These are phyloP conservation scores for Cephus pygmeus DNA, from an alignment of 2,888 invertebrate species.

Conservation along the genomic window DNA sequence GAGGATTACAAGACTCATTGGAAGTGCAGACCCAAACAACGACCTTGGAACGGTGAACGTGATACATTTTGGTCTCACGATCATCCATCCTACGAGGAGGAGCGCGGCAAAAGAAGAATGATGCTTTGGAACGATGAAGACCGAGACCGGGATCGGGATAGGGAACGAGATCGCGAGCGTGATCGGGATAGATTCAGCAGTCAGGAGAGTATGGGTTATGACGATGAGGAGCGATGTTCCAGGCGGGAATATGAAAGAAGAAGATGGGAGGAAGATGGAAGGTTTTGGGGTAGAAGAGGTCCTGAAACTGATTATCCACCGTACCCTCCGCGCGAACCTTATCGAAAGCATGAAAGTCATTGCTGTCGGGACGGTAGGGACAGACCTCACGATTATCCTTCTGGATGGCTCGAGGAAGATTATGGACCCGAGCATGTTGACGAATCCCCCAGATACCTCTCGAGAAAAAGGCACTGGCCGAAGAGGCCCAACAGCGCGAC, in stretches of 20 bases:
- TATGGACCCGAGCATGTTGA: constrained; percentile 56
- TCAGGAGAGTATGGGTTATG: constrained; percentile 64
- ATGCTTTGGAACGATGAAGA: constrained; percentile 62
- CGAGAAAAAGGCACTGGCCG: constrained; percentile 59
- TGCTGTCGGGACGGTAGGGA: constrained; percentile 55
- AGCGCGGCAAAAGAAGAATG: constrained; percentile 57
- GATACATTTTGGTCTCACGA: constrained; percentile 47
- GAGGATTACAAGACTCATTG: constrained; percentile 55
- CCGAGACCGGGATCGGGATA: constrained; percentile 60
- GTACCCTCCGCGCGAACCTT: constrained; percentile 61
- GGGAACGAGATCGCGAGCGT: constrained; percentile 60
- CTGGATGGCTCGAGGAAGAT: constrained; percentile 54
- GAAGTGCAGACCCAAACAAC: constrained; percentile 54
- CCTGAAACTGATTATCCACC: constrained; percentile 67
- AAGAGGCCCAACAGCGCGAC: constrained; percentile 63
- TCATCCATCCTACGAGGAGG: constrained; percentile 59
- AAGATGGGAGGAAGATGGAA: constrained; percentile 66
- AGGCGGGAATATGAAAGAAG: constrained; percentile 58
- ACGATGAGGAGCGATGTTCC: constrained; percentile 63
- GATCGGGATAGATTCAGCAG: constrained; percentile 64
- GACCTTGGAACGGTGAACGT: constrained; percentile 49
- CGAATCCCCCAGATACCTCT: constrained; percentile 55
- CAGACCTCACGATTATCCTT: constrained; percentile 49
- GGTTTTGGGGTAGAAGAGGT: constrained; percentile 59
- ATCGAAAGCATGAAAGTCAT: constrained; percentile 49